Conservation (phyloP, 1,140 invertebrate species). For the Polyergus mexicanus region DNA sequence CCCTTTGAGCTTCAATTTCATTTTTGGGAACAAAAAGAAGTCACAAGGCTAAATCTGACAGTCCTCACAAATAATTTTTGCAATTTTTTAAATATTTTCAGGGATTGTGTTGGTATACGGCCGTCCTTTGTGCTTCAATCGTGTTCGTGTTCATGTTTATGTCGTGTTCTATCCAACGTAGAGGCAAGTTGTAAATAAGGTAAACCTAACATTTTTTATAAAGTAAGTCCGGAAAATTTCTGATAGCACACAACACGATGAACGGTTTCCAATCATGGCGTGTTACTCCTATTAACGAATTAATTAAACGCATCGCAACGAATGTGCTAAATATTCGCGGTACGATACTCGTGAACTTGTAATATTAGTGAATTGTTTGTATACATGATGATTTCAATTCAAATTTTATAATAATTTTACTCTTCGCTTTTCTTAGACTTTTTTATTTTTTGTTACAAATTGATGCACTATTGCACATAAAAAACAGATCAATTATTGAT, state of each 20-base stretch:
- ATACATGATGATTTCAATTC: not conserved
- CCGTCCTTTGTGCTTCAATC: too few species aligned
- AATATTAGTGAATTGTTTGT: not conserved
- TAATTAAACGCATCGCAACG: not conserved
- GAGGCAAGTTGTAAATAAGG: too few species aligned
- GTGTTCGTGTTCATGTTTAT: too few species aligned
- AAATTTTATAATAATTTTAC: not conserved
- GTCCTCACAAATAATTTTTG: too few species aligned
- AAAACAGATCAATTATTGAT: not conserved
- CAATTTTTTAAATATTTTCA: too few species aligned
- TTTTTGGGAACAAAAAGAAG: too few species aligned
- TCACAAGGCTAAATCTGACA: too few species aligned
- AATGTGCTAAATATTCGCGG: not conserved
- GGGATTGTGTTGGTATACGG: too few species aligned
- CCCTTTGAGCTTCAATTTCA: too few species aligned
- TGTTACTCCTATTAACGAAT: not conserved
- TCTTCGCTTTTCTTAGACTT: not conserved
- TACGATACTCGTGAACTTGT: not conserved
- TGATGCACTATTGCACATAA: not conserved
- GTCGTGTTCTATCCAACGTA: too few species aligned
- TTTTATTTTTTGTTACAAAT: not conserved
- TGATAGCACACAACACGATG: not conserved
- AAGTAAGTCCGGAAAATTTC: too few species aligned
- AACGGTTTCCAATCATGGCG: conserved; percentile 11
- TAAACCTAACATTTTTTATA: too few species aligned